A percentile compares a stretch with the other conserved stretches of the same genome.
Conservation (phyloP, 2,888 invertebrate genomes). For the Troilus luridus region DNA sequence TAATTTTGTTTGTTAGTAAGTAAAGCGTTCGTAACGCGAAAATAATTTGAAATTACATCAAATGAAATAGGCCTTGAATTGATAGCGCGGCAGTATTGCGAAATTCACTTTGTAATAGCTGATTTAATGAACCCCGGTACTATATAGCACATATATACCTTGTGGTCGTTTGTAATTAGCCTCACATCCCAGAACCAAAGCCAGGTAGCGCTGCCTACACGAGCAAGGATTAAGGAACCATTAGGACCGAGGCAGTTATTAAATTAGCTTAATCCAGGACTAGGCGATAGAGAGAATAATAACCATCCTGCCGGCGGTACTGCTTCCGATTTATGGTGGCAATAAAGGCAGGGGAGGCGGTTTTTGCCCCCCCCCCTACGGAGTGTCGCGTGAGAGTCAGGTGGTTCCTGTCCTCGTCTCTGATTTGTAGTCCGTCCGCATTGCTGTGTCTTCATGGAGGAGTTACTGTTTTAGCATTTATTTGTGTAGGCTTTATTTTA, state of each 20-base stretch:
- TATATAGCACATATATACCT: too few relatives aligned
- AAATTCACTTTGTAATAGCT: too few relatives aligned
- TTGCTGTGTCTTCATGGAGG: not conserved
- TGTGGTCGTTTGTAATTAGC: too few relatives aligned
- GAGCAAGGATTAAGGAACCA: not conserved
- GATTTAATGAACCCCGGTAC: too few relatives aligned
- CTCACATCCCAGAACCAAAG: too few relatives aligned
- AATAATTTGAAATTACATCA: too few relatives aligned
- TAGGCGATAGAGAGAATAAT: not conserved
- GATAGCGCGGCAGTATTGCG: too few relatives aligned
- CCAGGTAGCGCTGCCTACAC: not conserved
- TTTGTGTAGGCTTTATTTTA: too few relatives aligned
- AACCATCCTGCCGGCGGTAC: not conserved
- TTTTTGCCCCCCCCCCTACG: not conserved
- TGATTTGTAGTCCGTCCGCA: not conserved
- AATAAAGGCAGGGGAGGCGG: not conserved
- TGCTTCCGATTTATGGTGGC: not conserved
- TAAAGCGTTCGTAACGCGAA: too few relatives aligned
- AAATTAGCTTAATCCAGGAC: not conserved
- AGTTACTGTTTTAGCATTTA: too few relatives aligned
- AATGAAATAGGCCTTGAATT: too few relatives aligned
- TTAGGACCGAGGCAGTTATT: not conserved
- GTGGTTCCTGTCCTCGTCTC: not conserved
- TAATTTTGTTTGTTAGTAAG: too few relatives aligned
- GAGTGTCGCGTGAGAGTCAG: not conserved